Base-by-base conservation (phyloP, 2,888 invertebrate genomes). In the Ashinkailepas kermadecensis region DNA sequence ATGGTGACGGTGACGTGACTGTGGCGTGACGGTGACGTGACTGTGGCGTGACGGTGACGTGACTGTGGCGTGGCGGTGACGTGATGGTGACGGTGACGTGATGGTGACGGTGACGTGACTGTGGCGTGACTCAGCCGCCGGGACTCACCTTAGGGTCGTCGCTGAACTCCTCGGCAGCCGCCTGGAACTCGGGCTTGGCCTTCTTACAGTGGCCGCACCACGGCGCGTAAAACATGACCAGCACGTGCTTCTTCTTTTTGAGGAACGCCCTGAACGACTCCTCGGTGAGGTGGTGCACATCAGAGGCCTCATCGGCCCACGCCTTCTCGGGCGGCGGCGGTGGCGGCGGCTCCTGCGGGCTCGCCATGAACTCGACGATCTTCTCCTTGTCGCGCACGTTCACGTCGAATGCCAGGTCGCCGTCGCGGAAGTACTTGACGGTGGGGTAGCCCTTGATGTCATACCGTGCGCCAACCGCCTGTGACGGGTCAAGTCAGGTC, bases 161-260 rank as follows among this genome's bases (percentile, higher is more conserved):
- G 79, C 91, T 91, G 85, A 94, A 92, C 56, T 89, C 87, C 80
- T 91, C 92, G 0, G 95, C 95, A 0, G 95, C 95, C 58, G 89
- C 90, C 80, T 90, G 91, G 86, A 92, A 93, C 86, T 93, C 94
- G 0, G 95, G 95, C 87, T 96, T 96, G 0, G 94, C 92, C 85
- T 91, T 92, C 87, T 95, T 95, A 87, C 95, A 96, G 87, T 95
- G 95, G 0, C 95, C 95, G 87, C 96, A 96, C 95, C 95, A 96
- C 18, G 96, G 96, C 0, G 96, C 95, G 87, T 96, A 96, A 88
- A 96, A 96, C 92, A 96, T 95, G 82, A 95, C 92, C 81, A 96
- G 86, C 3, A 93, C 93, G 88, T 96, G 95, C 86, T 95, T 95
- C 88, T 95, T 93, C 87, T 94, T 94, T 87, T 94, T 93, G 74